Evolutionary conservation across 2,888 invertebrate genomes (phyloP).

Genomic region (Strigamia transsilvanica): DNA sequence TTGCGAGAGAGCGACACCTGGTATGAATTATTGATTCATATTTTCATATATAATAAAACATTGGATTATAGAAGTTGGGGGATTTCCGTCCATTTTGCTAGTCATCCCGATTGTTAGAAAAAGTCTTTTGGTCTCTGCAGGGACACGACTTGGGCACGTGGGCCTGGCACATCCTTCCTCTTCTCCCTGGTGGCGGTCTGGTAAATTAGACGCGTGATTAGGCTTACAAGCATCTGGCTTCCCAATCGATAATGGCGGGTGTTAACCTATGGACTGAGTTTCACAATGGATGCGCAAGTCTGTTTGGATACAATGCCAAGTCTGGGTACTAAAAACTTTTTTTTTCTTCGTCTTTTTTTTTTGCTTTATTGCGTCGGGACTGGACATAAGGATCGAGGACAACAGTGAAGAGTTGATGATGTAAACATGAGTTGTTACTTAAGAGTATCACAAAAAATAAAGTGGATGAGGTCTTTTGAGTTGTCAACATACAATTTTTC

Average conservation of each 20-base stretch:
- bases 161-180: slow-evolving; percentile 16
- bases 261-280: slow-evolving; percentile 18
- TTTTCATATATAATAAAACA: slow-evolving; percentile 8
- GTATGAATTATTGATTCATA: slow-evolving; percentile 8
- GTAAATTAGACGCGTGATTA: slow-evolving; percentile 52
- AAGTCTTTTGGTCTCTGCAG: slow-evolving; percentile 25
- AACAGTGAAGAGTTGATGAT: neutral
- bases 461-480: slow-evolving; percentile 1
- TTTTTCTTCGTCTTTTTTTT: neutral
- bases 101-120: slow-evolving; percentile 1
- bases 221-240: slow-evolving; percentile 38
- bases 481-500: neutral
- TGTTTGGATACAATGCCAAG: slow-evolving; percentile 8
- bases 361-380: neutral
- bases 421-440: neutral
- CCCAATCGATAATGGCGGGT: slow-evolving; percentile 15
- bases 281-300: neutral
- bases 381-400: neutral
- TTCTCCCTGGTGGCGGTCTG: slow-evolving; percentile 34
- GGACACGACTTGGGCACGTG: slow-evolving; percentile 12
- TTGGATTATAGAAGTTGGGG: slow-evolving; percentile 6
- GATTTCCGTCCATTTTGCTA: slow-evolving; percentile 8
- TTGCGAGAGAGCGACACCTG: neutral
- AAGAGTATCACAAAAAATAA: neutral
- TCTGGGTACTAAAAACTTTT: neutral